Evolutionary conservation across 2,888 invertebrate species (phyloP).

Genomic region (Cerceris rybyensis): DNA sequence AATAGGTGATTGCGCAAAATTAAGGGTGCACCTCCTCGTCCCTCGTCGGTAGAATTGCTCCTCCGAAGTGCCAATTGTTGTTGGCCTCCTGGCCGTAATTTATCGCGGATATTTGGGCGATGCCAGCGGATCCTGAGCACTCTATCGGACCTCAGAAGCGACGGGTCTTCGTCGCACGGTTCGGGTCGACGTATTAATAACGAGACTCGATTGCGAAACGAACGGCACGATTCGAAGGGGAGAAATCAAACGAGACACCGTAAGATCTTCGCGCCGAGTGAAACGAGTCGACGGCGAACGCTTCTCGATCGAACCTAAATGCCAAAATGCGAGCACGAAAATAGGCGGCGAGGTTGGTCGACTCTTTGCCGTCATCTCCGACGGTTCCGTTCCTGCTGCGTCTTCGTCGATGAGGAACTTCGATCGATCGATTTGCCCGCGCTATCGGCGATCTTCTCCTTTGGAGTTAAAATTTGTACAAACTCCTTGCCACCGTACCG

Average conservation of each 20-base stretch:
- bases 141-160: no score
- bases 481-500: no score
- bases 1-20: conserved; percentile 19
- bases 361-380: conserved; percentile 17
- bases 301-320: conserved; percentile 22
- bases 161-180: no score
- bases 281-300: neutral
- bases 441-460: no score
- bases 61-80: conserved; percentile 42
- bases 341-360: conserved; percentile 32
- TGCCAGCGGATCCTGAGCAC: neutral
- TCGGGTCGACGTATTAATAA: no score
- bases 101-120: conserved; percentile 22
- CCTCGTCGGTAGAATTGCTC: conserved; percentile 10
- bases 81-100: conserved; percentile 28
- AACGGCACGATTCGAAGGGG: no score
- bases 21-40: conserved; percentile 30
- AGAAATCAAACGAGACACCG: no score
- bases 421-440: neutral
- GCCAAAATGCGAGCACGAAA: conserved; percentile 49
- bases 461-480: no score
- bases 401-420: neutral
- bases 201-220: no score
- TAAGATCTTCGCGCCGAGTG: neutral
- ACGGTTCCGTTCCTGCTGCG: conserved; percentile 27